Evolutionary conservation across 2,888 invertebrate genomes (phyloP).

Genomic region (Pristionchus fissidentatus): DNA sequence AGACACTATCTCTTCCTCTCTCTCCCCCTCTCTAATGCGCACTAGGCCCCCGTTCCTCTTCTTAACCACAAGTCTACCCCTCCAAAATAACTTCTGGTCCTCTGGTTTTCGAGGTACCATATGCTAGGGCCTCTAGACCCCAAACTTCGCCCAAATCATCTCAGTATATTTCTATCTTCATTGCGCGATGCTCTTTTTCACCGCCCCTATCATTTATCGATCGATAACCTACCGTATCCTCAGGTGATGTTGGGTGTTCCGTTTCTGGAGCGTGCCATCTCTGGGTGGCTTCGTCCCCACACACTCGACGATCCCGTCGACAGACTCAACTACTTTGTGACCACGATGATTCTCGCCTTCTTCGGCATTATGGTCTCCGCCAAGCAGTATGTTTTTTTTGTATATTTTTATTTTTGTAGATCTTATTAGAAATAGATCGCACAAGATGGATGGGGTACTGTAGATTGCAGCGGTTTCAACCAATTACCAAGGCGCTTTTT

Average conservation of each 20-base stretch:
- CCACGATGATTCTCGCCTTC: constrained; percentile 61
- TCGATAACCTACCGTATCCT: background rate
- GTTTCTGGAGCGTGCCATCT: constrained; percentile 70
- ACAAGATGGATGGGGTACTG: background rate
- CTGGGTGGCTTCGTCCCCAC: constrained; percentile 62
- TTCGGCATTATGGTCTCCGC: constrained; percentile 70
- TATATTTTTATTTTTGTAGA: background rate
- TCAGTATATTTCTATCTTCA: background rate
- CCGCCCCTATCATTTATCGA: too few species aligned
- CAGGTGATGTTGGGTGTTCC: constrained; percentile 71
- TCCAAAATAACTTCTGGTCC: too few species aligned
- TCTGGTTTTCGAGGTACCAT: too few species aligned
- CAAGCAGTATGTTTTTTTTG: constrained; percentile 58
- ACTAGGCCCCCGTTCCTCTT: too few species aligned
- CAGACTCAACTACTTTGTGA: constrained; percentile 67
- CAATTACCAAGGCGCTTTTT: too few species aligned
- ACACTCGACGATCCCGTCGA: constrained; percentile 66
- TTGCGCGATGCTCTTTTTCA: too few species aligned
- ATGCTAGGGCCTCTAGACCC: background rate
- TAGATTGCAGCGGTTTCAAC: background rate
- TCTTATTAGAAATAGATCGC: background rate
- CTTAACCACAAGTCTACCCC: too few species aligned
- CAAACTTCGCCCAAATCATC: background rate
- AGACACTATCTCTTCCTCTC: too few species aligned
- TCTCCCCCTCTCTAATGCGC: background rate